Evolutionary conservation across 2,113 vertebrate genomes (phyloP).

Genomic region (Oriolus oriolus): DNA sequence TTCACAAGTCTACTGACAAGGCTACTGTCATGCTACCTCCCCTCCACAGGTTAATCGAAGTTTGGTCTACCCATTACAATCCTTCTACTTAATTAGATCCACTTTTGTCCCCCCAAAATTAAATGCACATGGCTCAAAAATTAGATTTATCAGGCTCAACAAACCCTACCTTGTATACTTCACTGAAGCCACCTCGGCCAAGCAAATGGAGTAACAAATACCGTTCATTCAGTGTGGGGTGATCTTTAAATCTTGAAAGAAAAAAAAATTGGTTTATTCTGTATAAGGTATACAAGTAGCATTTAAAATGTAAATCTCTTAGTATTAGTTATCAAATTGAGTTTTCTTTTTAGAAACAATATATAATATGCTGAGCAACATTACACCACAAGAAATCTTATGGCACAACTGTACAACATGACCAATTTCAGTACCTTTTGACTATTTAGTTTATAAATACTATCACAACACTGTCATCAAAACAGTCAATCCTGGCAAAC

Average conservation of each 20-base stretch:
- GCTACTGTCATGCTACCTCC: background rate
- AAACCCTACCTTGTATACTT: slow-evolving; percentile 93
- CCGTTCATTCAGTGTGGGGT: slow-evolving; percentile 95
- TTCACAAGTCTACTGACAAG: background rate
- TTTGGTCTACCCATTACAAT: background rate
- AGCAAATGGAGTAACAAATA: slow-evolving; percentile 97
- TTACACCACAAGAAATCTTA: background rate
- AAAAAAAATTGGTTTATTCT: background rate
- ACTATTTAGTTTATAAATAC: background rate
- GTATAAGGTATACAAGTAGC: background rate
- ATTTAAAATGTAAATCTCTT: background rate
- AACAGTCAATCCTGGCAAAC: background rate
- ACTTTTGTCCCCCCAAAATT: fast-evolving
- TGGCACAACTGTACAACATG: background rate
- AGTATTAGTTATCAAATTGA: background rate
- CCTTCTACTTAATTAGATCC: background rate
- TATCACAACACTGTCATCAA: background rate
- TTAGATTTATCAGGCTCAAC: background rate
- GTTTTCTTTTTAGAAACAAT: background rate
- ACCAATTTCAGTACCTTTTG: background rate
- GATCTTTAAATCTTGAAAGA: slow-evolving; percentile 92
- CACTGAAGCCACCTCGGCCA: slow-evolving; percentile 97
- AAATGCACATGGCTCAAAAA: background rate
- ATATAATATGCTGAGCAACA: background rate
- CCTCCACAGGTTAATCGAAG: background rate